Evolutionary conservation across 92 coral and sea anemone genomes (phyloP), one percentile per base, ranked within the genome.

Genomic region (Porites lobata): DNA sequence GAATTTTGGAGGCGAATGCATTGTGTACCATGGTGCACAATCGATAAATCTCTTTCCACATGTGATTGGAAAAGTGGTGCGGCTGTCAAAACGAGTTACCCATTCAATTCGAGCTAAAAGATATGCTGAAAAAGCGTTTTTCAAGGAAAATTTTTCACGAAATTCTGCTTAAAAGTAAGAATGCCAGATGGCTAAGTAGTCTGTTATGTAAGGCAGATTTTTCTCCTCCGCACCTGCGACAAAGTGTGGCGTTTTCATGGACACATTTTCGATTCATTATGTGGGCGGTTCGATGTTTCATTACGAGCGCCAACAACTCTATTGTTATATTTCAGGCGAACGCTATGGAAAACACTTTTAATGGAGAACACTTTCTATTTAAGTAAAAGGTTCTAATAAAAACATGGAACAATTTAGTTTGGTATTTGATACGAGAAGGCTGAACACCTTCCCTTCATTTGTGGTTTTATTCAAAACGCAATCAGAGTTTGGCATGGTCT

Each of bases 351-450:
- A 84, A 74, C 72, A 84, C 57, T 84, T 84, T 22, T 58, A 74
- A 84, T 69, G 70, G 69, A 54, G 54, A 68, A 63, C 10, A 5
- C 58, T 82, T 70, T 82, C 58, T 24, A 70, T 70, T 70, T 20
- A 56, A 11, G 13, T 12, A 71, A 82, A 82, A 82, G 77, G 78
- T 72, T 81, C 54, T 82, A 79, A 63, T 47, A 69, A 82, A 82
- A 71, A 82, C 14, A 58, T 57, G 38, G 69, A 38, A 66, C 56
- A 68, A 81, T 69, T 81, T 69, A n/a, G 85, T 68, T 22, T 69
- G 66, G 66, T 32, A 24, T 54, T 54, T 54, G 53, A 52, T 69
- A 26, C 66, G 56, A 24, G 65, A 6, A 52, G 9, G 77, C 9
- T 17, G 24, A 9, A 57, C 54, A 69, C 86, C 75, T 69, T 70